phyloP scores from a whole-genome alignment of 1,140 invertebrate species.

The Drosophila parvula region DNA sequence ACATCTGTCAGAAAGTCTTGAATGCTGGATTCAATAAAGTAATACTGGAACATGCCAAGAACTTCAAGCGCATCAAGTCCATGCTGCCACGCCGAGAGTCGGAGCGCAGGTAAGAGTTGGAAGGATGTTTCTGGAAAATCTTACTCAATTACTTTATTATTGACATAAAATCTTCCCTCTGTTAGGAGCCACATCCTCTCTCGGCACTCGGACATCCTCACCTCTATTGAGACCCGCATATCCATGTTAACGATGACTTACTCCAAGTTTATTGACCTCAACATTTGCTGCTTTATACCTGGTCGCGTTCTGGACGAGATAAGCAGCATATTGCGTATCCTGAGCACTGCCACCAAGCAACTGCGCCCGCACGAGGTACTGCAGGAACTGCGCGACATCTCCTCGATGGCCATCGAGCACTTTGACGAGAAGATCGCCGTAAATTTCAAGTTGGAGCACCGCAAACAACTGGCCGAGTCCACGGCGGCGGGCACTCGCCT shows the following conservation, averaged over 20 bases:
- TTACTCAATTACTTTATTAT: too few relatives aligned
- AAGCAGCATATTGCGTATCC: constrained; percentile 88
- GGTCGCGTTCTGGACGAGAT: constrained; percentile 97
- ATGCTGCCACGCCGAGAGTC: constrained; percentile 94
- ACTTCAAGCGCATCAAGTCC: constrained; percentile 91
- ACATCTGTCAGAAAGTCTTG: constrained; percentile 89
- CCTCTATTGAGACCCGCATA: constrained; percentile 94
- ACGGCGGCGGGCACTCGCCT: constrained; percentile 41
- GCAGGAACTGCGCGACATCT: constrained; percentile 95
- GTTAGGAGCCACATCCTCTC: constrained; percentile 90
- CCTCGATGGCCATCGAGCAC: constrained; percentile 98
- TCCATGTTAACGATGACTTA: constrained; percentile 97
- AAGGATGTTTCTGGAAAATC: constrained; percentile 9
- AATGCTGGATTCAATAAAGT: constrained; percentile 93
- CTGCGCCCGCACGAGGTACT: constrained; percentile 93
- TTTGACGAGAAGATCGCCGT: constrained; percentile 94
- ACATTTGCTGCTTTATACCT: constrained; percentile 95
- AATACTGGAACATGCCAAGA: constrained; percentile 90
- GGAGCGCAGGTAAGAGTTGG: constrained; percentile 87
- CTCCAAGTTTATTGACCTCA: constrained; percentile 86
- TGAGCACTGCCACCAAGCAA: constrained; percentile 88
- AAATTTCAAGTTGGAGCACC: constrained; percentile 59
- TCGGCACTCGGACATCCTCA: constrained; percentile 94
- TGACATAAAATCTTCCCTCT: neutral
- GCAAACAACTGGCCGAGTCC: constrained; percentile 53